Evolutionary conservation across 2,113 vertebrate genomes (phyloP).

Genomic region (Microtus montanus): DNA sequence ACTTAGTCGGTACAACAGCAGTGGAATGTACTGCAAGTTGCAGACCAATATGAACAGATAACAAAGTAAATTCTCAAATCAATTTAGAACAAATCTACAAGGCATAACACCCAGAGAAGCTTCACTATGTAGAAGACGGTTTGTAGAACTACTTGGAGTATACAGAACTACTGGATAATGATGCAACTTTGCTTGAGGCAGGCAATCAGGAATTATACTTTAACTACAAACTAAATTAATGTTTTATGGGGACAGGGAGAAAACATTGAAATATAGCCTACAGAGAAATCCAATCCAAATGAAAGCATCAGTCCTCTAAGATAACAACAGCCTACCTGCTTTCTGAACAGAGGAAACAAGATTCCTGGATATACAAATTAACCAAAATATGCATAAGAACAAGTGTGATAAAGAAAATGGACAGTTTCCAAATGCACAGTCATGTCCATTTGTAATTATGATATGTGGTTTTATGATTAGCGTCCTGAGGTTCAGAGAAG

Average conservation of each 20-base stretch:
- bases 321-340: conserved; percentile 24
- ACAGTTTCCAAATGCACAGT: neutral
- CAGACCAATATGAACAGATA: neutral
- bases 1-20: no score
- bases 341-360: neutral
- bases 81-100: conserved; percentile 50
- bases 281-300: conserved; percentile 30
- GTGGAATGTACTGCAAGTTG: neutral
- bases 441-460: conserved; percentile 32
- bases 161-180: neutral
- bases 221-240: conserved; percentile 51
- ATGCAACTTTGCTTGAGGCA: neutral
- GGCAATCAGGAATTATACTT: neutral
- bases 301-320: conserved; percentile 23
- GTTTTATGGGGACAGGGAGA: neutral
- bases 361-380: neutral
- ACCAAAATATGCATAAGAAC: conserved; percentile 43
- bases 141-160: neutral
- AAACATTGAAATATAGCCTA: conserved; percentile 22
- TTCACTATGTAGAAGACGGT: neutral
- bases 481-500: conserved; percentile 11
- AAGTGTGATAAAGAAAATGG: conserved; percentile 47
- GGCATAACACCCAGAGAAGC: neutral
- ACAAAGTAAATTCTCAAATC: conserved; percentile 28
- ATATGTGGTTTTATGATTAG: neutral